Conservation (phyloP, 2,888 invertebrate genomes). For the Hypsopygia costalis region DNA sequence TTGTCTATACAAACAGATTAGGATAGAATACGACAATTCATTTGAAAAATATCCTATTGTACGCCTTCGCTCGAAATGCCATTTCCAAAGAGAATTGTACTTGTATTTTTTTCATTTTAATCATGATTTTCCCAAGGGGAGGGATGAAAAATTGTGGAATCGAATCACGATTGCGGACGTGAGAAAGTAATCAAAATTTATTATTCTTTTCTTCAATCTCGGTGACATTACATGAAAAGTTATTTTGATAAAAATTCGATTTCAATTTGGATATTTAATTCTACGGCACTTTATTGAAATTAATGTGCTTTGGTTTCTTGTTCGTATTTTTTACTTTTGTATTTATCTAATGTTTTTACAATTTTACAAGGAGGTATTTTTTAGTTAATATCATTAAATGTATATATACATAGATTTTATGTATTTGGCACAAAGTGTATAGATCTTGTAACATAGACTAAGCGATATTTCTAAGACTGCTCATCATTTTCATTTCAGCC, state of each 20-base stretch:
- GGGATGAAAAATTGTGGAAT: constrained; percentile 63
- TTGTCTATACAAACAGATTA: too few species aligned
- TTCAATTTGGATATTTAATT: constrained; percentile 31
- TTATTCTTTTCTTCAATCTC: constrained; percentile 66
- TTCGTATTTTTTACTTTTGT: too few species aligned
- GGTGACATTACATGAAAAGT: constrained; percentile 53
- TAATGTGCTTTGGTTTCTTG: constrained; percentile 7
- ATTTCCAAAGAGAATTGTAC: constrained; percentile 7
- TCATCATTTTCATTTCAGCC: too few species aligned
- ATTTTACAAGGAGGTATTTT: too few species aligned
- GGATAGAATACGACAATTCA: background rate
- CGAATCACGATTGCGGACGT: constrained; percentile 72
- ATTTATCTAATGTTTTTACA: too few species aligned
- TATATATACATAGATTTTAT: too few species aligned
- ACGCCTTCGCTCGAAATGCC: background rate
- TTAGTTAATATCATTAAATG: too few species aligned
- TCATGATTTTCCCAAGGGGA: constrained; percentile 55
- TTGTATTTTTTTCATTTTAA: constrained; percentile 58
- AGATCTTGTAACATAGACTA: too few species aligned
- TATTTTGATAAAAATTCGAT: constrained; percentile 48
- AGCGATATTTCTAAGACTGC: too few species aligned
- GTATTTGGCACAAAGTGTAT: too few species aligned
- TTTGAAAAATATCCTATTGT: background rate
- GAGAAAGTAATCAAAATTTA: constrained; percentile 76
- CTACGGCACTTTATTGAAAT: constrained; percentile 21